phyloP scores from a whole-genome alignment of 2,888 invertebrate species.

The Drosophila rellima region DNA sequence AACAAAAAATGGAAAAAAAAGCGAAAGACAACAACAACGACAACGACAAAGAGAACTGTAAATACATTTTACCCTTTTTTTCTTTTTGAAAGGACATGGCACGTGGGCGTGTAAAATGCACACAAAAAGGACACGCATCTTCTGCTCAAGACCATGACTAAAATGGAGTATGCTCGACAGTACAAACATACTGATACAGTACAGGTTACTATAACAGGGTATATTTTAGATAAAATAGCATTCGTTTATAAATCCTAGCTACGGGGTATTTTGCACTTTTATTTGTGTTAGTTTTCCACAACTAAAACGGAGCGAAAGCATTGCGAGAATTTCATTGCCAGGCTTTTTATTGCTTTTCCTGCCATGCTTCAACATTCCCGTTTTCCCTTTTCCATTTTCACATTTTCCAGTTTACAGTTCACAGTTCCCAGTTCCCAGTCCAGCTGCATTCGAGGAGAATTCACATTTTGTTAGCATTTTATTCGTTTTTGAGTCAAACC shows the following conservation, averaged over 20 bases:
- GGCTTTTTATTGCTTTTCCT: conserved; percentile 69
- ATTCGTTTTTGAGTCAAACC: conserved; percentile 62
- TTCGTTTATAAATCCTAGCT: neutral
- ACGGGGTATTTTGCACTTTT: conserved; percentile 15
- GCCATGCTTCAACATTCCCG: conserved; percentile 45
- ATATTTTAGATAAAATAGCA: neutral
- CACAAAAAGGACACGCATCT: conserved; percentile 55
- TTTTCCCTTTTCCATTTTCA: conserved; percentile 1
- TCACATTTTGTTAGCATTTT: conserved; percentile 53
- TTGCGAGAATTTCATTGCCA: conserved; percentile 55
- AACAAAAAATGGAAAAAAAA: conserved; percentile 18
- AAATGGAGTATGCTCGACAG: conserved; percentile 14
- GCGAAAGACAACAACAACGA: conserved; percentile 1
- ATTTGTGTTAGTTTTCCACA: conserved; percentile 47
- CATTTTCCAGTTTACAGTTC: too few relatives aligned
- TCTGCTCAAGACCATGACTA: conserved; percentile 6
- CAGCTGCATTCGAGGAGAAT: conserved; percentile 17
- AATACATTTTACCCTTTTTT: conserved; percentile 76
- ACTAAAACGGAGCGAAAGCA: conserved; percentile 52
- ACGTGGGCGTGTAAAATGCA: conserved; percentile 56
- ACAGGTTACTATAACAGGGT: neutral
- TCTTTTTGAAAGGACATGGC: conserved; percentile 32
- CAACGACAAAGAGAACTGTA: conserved; percentile 46
- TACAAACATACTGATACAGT: neutral
- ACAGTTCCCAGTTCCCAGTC: neutral